These are phyloP conservation scores for Adineta ricciae DNA, from an alignment of 2,888 invertebrate genomes.

Conservation along the genomic window DNA sequence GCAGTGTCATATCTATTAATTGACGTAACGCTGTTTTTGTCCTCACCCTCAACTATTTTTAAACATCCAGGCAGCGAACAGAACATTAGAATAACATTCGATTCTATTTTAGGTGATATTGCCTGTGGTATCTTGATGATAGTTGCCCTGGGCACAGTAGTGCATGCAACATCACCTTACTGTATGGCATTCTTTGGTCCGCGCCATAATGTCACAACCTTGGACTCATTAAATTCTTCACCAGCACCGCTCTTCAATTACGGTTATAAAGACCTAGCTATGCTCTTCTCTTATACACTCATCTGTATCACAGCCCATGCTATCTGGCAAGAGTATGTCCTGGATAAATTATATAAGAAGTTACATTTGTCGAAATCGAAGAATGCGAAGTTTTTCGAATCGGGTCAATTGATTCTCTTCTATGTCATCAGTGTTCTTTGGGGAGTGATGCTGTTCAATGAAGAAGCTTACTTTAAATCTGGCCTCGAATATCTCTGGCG, in stretches of 20 bases:
- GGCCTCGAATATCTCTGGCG: conserved; percentile 62
- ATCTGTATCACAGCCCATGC: conserved; percentile 95
- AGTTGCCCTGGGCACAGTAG: conserved; percentile 88
- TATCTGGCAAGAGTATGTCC: conserved; percentile 88
- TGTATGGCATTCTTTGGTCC: conserved; percentile 87
- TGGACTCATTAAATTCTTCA: conserved; percentile 7
- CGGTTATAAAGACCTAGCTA: conserved; percentile 80
- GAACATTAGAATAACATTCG: too few species aligned
- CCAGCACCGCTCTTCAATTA: conserved; percentile 63
- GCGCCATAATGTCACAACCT: conserved; percentile 74
- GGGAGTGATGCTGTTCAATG: conserved; percentile 79
- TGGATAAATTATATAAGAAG: conserved; percentile 90
- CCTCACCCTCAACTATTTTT: too few species aligned
- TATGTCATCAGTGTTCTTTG: conserved; percentile 77
- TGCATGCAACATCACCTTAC: conserved; percentile 77
- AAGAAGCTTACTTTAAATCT: conserved; percentile 54
- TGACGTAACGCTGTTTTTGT: too few species aligned
- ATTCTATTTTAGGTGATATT: conserved; percentile 58
- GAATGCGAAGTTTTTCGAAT: conserved; percentile 85
- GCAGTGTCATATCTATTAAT: too few species aligned
- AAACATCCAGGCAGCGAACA: too few species aligned
- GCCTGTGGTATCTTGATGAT: conserved; percentile 96
- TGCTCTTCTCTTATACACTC: conserved; percentile 87
- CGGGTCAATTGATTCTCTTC: conserved; percentile 84
- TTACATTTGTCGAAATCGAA: conserved; percentile 90